Evolutionary conservation across 2,113 vertebrate genomes (phyloP), one percentile per base, ranked within the genome.

Genomic region (Zosterops pallidus): DNA sequence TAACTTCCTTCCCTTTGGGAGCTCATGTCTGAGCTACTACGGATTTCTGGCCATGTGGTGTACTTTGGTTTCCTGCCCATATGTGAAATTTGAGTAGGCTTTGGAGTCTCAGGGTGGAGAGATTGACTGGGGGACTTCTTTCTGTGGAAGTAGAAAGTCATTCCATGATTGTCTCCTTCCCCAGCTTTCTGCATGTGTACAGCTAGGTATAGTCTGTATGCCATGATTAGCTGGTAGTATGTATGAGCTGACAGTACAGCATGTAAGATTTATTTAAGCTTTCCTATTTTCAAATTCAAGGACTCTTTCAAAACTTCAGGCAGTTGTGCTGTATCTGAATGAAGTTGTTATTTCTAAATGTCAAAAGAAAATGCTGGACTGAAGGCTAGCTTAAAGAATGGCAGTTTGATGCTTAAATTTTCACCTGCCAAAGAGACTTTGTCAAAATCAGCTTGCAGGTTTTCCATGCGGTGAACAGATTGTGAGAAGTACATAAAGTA

Each of bases 1-100:
- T 79, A 91, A 92, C 49, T 95, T 95, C 91, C 86, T 92, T 95
- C 90, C 90, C 64, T 56, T 57, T 92, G 70, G 88, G 85, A 96
- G 4, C 75, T 90, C 31, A 4, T 0, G 1, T 94, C 92, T 83
- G 55, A 83, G 12, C 49, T 62, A 6, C 41, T 72, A 15, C 0
- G 0, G 52, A 77, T 90, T 95, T 94, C 75, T 94, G 71, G 50
- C 53, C 6, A 2, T 17, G 49, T 92, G 46, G 39, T 84, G 9
- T 77, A 25, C 23, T 86, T 75, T 56, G 64, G 57, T 91, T 93
- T 95, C 80, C 83, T 94, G 64, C 56, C 55, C 41, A 11, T 67
- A 44, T 50, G 62, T 91, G 85, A 88, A 84, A 91, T 75, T 56
- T 60, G 86, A 60, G 70, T 90, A 87, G 70, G 33, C 35, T 87